These are phyloP conservation scores for Cinclus cinclus DNA, from an alignment of 2,113 vertebrate genomes.

Conservation along the genomic window DNA sequence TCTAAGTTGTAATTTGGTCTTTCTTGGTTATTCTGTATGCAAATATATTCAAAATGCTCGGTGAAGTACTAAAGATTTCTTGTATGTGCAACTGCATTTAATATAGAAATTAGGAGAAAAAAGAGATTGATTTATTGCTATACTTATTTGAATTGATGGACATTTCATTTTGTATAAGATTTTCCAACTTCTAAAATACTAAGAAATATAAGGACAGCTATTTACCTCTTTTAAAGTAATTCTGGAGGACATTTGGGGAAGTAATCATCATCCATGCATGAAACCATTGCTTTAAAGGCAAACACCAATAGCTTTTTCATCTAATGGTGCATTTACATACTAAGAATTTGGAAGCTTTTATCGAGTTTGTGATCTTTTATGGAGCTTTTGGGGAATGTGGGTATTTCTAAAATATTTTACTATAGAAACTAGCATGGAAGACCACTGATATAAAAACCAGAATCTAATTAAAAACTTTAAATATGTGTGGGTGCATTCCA, in stretches of 20 bases:
- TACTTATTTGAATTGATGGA: background rate
- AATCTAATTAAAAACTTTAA: background rate
- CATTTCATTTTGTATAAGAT: background rate
- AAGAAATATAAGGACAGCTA: background rate
- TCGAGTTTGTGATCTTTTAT: background rate
- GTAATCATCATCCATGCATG: background rate
- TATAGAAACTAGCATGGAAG: background rate
- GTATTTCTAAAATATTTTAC: background rate
- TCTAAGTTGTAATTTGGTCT: background rate
- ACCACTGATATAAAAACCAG: background rate
- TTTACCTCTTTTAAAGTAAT: background rate
- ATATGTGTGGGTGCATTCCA: background rate
- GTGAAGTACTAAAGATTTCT: background rate
- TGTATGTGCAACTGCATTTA: background rate
- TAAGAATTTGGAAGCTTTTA: background rate
- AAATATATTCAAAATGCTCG: constrained; percentile 6
- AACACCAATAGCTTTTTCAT: background rate
- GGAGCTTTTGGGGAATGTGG: background rate
- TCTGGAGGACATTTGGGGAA: background rate
- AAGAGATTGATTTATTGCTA: background rate
- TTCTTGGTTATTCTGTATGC: background rate
- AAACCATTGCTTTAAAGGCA: background rate
- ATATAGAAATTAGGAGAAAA: background rate
- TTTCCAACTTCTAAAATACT: background rate
- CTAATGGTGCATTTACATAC: background rate